These are phyloP conservation scores for Orchestia grillus DNA, from an alignment of 1,140 invertebrate species.

Conservation along the genomic window DNA sequence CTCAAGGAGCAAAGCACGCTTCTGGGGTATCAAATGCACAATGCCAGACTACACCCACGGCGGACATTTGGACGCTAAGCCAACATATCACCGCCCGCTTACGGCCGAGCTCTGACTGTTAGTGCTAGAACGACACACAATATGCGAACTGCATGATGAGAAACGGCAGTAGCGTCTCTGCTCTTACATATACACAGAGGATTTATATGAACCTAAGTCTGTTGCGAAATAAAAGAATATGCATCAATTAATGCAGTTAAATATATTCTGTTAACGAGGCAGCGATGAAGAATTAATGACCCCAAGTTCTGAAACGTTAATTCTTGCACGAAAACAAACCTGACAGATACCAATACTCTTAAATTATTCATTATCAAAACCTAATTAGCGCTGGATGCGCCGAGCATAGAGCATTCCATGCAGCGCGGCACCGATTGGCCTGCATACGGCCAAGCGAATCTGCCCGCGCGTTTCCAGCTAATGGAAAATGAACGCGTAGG, in stretches of 20 bases:
- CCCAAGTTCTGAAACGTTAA: too few species aligned
- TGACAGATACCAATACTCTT: too few species aligned
- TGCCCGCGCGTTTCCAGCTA: too few species aligned
- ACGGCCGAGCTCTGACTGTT: neutral
- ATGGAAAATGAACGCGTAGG: too few species aligned
- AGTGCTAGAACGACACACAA: neutral
- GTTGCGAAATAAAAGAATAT: neutral
- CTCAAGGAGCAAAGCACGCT: neutral
- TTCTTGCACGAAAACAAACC: too few species aligned
- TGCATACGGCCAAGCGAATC: too few species aligned
- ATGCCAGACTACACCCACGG: neutral
- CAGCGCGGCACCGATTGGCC: too few species aligned
- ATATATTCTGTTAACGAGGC: neutral
- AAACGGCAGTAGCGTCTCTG: neutral
- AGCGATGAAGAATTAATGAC: neutral
- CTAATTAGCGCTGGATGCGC: too few species aligned
- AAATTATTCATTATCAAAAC: too few species aligned
- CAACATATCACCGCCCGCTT: neutral
- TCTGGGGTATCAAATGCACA: neutral
- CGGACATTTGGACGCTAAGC: neutral
- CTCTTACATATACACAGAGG: neutral
- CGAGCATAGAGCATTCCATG: too few species aligned
- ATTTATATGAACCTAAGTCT: neutral
- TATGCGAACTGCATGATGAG: too few species aligned
- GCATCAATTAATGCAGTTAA: neutral